Evolutionary conservation across 2,797 vertebrate genomes (phyloP).

Genomic region (Poeciliopsis presidionis): DNA sequence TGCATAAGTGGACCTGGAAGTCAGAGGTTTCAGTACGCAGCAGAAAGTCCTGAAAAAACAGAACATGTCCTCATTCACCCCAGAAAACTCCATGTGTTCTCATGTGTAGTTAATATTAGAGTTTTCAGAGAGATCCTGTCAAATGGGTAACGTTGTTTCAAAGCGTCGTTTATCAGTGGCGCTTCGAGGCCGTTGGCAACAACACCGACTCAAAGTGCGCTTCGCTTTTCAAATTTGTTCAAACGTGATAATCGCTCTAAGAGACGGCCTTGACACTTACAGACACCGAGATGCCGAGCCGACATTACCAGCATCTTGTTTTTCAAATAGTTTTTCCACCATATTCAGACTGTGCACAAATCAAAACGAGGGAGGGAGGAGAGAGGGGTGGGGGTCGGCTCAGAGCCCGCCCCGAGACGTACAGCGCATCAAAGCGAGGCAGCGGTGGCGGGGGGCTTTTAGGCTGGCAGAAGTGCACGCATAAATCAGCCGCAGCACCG

Average conservation of each 20-base stretch:
- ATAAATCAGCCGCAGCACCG: constrained; percentile 47
- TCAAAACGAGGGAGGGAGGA: constrained; percentile 32
- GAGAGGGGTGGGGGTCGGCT: constrained; percentile 21
- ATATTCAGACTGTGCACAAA: constrained; percentile 46
- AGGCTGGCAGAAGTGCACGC: constrained; percentile 37
- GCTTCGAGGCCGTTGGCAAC: background rate
- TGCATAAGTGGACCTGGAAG: no score
- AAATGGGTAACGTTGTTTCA: background rate
- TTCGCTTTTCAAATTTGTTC: background rate
- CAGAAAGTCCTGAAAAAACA: background rate
- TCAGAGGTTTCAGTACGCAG: background rate
- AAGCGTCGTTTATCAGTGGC: background rate
- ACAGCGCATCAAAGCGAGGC: constrained; percentile 42
- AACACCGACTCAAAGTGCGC: background rate
- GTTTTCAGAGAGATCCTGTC: background rate
- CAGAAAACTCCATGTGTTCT: background rate
- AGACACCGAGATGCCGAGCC: constrained; percentile 25
- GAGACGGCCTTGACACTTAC: background rate
- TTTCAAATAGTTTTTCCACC: constrained; percentile 38
- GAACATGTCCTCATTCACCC: background rate
- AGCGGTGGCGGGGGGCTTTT: constrained; percentile 44
- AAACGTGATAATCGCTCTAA: background rate
- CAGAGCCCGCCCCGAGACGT: constrained; percentile 32
- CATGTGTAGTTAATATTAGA: background rate
- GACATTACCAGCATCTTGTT: constrained; percentile 24